These are phyloP conservation scores for Tetrao urogallus DNA, from an alignment of 2,113 vertebrate species.

Conservation along the genomic window DNA sequence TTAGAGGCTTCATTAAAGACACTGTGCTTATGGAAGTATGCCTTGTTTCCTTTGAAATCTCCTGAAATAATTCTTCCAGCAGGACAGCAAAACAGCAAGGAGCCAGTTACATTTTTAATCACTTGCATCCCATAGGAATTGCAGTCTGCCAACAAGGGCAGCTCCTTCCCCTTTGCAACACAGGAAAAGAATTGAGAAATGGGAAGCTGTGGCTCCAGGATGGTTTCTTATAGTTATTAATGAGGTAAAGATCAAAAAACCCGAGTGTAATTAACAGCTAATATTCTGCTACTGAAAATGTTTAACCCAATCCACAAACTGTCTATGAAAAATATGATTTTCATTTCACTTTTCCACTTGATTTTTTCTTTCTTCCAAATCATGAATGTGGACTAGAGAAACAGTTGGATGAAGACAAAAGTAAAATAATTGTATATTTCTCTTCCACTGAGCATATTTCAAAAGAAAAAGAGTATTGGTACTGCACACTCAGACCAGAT, in stretches of 20 bases:
- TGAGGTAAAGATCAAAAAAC: background rate
- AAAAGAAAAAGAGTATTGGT: background rate
- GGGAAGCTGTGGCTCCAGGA: conserved; percentile 22
- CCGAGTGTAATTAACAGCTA: background rate
- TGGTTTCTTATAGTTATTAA: background rate
- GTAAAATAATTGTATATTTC: background rate
- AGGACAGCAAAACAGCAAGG: conserved; percentile 44
- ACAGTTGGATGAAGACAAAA: background rate
- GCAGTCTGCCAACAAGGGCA: conserved; percentile 27
- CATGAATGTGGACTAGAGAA: background rate
- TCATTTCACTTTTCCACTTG: background rate
- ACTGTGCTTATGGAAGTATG: background rate
- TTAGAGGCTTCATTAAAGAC: conserved; percentile 37
- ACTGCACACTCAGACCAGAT: background rate
- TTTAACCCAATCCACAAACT: background rate
- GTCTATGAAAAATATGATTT: background rate
- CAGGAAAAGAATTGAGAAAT: background rate
- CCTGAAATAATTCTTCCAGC: conserved; percentile 39
- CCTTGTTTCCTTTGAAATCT: conserved; percentile 15
- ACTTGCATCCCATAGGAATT: background rate
- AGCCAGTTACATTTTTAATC: conserved; percentile 60
- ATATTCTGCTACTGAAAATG: background rate
- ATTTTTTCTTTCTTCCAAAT: background rate
- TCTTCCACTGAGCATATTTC: background rate
- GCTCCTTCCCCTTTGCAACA: background rate